A percentile compares a stretch with the other conserved stretches of the same genome.
Conservation (phyloP, 2,113 vertebrate genomes). For the Perca schrenkii region DNA sequence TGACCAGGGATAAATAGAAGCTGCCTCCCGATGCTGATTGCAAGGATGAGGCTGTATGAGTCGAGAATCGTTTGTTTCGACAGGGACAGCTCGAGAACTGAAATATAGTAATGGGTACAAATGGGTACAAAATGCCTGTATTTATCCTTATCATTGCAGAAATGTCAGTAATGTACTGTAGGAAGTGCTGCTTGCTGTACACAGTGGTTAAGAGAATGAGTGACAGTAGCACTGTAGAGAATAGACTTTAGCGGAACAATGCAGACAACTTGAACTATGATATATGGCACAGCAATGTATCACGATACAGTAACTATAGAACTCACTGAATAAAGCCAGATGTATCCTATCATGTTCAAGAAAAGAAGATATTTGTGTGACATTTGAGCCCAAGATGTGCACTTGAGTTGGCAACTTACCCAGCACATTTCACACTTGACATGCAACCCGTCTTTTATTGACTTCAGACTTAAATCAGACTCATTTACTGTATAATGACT, state of each 20-base stretch:
- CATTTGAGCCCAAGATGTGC: neutral
- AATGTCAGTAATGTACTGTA: neutral
- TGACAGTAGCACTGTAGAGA: neutral
- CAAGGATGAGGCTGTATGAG: neutral
- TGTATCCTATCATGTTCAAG: neutral
- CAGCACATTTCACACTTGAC: neutral
- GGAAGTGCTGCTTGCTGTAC: neutral
- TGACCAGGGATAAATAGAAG: conserved; percentile 38
- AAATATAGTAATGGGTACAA: neutral
- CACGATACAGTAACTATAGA: neutral
- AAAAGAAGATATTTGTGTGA: neutral
- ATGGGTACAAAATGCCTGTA: neutral
- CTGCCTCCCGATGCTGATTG: neutral
- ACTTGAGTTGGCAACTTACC: neutral
- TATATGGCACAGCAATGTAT: neutral
- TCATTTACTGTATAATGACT: neutral
- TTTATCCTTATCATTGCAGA: neutral
- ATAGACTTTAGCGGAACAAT: neutral
- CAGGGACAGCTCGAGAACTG: neutral
- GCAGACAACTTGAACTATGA: neutral
- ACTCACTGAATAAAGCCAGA: neutral
- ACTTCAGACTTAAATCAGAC: neutral
- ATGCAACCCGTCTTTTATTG: neutral
- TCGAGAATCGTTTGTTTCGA: neutral
- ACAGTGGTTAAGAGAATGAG: neutral